phyloP scores from a whole-genome alignment of 2,113 vertebrate genomes.

The Dryoscopus gambensis region DNA sequence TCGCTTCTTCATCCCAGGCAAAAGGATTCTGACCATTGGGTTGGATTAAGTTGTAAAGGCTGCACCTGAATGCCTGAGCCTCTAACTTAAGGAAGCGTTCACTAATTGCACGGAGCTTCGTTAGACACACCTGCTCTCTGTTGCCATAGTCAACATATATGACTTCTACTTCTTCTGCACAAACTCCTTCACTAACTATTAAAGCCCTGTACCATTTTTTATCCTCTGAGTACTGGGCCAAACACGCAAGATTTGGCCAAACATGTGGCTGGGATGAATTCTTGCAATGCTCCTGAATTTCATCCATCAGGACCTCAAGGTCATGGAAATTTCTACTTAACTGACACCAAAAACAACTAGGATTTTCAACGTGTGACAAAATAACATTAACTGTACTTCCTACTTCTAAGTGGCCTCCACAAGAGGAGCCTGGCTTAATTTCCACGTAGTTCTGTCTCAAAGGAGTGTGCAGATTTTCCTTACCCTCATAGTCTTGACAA shows the following conservation, averaged over 20 bases:
- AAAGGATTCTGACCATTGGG: constrained; percentile 71
- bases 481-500: neutral
- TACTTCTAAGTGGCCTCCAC: constrained; percentile 70
- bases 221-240: constrained; percentile 79
- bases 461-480: neutral
- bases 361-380: constrained; percentile 80
- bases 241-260: constrained; percentile 72
- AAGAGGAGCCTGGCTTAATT: neutral
- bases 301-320: constrained; percentile 79
- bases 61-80: constrained; percentile 90
- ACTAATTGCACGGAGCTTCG: constrained; percentile 73
- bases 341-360: constrained; percentile 93
- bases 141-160: constrained; percentile 89
- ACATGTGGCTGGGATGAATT: constrained; percentile 54
- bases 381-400: constrained; percentile 84
- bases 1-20: constrained; percentile 78
- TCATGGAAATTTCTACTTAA: constrained; percentile 62
- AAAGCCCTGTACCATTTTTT: constrained; percentile 88
- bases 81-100: constrained; percentile 77
- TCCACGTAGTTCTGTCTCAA: constrained; percentile 2
- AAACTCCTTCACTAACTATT: constrained; percentile 60
- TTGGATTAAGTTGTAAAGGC: constrained; percentile 84
- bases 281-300: constrained; percentile 83
- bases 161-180: constrained; percentile 74
- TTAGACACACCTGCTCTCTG: constrained; percentile 69